Evolutionary conservation across 2,888 invertebrate species (phyloP).

Genomic region (Stenodema calcarata): DNA sequence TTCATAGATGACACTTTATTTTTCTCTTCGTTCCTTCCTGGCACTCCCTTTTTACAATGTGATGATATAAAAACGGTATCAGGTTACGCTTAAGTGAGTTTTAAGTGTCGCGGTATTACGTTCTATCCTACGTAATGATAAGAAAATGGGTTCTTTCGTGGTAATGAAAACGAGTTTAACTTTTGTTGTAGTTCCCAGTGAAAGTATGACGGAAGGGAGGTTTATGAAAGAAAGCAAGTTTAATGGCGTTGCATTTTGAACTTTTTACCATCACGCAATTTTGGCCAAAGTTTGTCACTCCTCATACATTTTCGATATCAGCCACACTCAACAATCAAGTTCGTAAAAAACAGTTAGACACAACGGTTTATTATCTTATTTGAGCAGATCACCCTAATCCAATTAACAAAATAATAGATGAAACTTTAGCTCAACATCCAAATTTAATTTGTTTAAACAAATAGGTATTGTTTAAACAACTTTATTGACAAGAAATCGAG

Average conservation of each 20-base stretch:
- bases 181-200: slow-evolving; percentile 6
- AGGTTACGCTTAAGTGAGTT: slow-evolving; percentile 40
- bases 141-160: slow-evolving; percentile 32
- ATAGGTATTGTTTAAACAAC: too few species aligned
- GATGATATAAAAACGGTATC: slow-evolving; percentile 39
- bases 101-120: slow-evolving; percentile 17
- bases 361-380: too few species aligned
- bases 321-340: too few species aligned
- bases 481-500: too few species aligned
- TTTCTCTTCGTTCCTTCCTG: not conserved
- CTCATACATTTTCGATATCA: too few species aligned
- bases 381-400: too few species aligned
- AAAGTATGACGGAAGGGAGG: not conserved
- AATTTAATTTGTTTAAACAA: too few species aligned
- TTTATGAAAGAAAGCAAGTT: not conserved
- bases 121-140: slow-evolving; percentile 27
- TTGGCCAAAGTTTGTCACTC: too few species aligned
- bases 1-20: slow-evolving; percentile 19
- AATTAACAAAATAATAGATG: too few species aligned
- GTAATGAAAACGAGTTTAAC: slow-evolving; percentile 38
- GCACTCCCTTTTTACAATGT: slow-evolving; percentile 9
- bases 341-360: too few species aligned
- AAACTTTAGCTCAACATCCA: too few species aligned
- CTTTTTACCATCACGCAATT: not conserved
- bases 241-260: not conserved